Percentiles rank a stretch among this genome's conserved stretches.
These are phyloP conservation scores for Anagyrus pseudococci DNA, from an alignment of 2,888 invertebrate species.

Conservation along the genomic window DNA sequence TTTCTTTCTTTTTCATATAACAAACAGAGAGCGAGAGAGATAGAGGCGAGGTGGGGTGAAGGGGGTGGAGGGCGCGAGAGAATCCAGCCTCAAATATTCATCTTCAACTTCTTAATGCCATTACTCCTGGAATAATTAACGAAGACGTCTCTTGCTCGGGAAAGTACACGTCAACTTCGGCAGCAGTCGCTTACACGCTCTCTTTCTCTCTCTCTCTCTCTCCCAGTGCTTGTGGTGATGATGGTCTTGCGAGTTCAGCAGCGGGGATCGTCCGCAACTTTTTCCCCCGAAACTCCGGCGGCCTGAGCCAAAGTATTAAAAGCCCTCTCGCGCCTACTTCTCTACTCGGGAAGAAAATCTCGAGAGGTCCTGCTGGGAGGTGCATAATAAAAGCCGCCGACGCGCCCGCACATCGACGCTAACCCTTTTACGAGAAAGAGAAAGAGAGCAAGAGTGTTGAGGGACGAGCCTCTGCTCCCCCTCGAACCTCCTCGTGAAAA, in stretches of 20 bases:
- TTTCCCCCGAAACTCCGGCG: background rate
- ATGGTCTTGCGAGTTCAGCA: too few species aligned
- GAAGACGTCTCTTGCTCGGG: constrained; percentile 2
- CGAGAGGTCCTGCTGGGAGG: too few species aligned
- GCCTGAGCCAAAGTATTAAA: too few species aligned
- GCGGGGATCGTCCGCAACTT: constrained; percentile 2
- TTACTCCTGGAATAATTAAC: constrained; percentile 21
- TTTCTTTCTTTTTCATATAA: too few species aligned
- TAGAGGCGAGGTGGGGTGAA: too few species aligned
- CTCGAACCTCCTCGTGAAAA: background rate
- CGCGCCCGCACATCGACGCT: background rate
- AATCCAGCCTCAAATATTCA: constrained; percentile 5
- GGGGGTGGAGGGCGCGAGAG: too few species aligned
- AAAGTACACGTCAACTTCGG: background rate
- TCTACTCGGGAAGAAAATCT: too few species aligned
- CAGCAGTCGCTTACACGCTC: background rate
- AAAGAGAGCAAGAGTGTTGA: too few species aligned
- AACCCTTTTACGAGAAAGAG: too few species aligned
- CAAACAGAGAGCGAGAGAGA: too few species aligned
- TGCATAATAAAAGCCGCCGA: background rate
- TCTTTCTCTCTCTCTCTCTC: background rate
- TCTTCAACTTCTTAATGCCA: constrained; percentile 15
- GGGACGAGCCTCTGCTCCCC: too few species aligned
- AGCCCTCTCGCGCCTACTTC: too few species aligned
- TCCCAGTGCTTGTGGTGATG: background rate